phyloP scores from a whole-genome alignment of 2,888 invertebrate species.

The Argyresthia albistria region DNA sequence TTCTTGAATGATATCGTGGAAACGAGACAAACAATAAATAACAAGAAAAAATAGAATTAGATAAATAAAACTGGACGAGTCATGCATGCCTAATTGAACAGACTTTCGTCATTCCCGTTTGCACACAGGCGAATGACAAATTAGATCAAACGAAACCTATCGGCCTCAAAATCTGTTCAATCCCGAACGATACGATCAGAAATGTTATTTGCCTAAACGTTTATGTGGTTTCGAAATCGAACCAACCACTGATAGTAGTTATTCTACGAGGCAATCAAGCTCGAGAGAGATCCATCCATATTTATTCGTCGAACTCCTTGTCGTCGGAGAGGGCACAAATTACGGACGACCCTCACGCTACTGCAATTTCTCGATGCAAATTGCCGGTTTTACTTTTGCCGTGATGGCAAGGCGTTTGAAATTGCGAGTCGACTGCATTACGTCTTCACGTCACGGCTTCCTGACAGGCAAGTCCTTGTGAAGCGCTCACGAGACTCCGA shows the following conservation, averaged over 20 bases:
- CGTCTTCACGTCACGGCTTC: conserved; percentile 3
- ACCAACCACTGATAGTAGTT: neutral
- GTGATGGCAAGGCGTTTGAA: conserved; percentile 44
- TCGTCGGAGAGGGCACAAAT: conserved; percentile 43
- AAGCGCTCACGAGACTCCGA: too few relatives aligned
- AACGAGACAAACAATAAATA: too few relatives aligned
- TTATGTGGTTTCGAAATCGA: neutral
- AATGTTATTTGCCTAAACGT: conserved; percentile 4
- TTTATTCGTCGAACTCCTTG: conserved; percentile 29
- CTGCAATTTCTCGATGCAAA: conserved; percentile 53
- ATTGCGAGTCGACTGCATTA: conserved; percentile 53
- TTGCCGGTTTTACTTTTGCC: conserved; percentile 56
- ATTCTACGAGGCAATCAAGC: neutral
- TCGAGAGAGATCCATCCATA: conserved; percentile 37
- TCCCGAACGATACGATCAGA: neutral
- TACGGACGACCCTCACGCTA: conserved; percentile 34
- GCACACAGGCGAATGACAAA: neutral
- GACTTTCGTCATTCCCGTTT: neutral
- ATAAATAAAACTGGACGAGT: too few relatives aligned
- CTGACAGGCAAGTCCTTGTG: too few relatives aligned
- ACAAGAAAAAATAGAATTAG: too few relatives aligned
- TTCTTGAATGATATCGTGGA: too few relatives aligned
- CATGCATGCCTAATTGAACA: neutral
- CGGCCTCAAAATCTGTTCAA: conserved; percentile 1
- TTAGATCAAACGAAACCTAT: neutral